Evolutionary conservation across 2,113 vertebrate species (phyloP).

Genomic region (Apaloderma vittatum): DNA sequence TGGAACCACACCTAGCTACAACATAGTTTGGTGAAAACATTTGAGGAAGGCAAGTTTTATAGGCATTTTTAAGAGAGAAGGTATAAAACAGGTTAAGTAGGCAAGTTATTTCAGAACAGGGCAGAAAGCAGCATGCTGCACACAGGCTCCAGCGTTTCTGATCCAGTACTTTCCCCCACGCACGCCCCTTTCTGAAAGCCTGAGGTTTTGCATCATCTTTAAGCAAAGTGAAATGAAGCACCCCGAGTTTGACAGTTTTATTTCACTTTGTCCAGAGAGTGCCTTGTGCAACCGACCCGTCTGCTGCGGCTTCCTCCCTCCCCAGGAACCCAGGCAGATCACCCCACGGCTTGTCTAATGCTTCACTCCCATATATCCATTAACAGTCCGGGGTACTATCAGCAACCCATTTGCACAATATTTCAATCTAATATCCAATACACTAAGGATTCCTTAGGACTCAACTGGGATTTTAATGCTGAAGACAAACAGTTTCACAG

Average conservation of each 20-base stretch:
- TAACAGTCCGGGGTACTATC: not conserved
- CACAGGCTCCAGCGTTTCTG: not conserved
- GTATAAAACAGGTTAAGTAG: not conserved
- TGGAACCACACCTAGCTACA: not conserved
- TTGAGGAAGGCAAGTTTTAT: not conserved
- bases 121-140: accelerated
- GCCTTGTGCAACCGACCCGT: not conserved
- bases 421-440: not conserved
- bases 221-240: not conserved
- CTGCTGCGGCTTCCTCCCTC: not conserved
- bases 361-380: accelerated
- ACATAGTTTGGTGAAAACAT: not conserved
- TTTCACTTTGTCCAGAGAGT: not conserved
- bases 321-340: accelerated
- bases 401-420: not conserved
- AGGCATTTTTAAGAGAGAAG: not conserved
- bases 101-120: not conserved
- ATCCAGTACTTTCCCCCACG: accelerated
- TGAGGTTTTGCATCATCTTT: not conserved
- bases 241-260: not conserved
- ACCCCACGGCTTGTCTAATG: accelerated
- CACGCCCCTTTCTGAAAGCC: not conserved
- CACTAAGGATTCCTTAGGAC: not conserved
- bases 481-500: not conserved
- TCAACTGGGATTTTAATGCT: not conserved